phyloP scores from a whole-genome alignment of 2,888 invertebrate species.

The Thalpophila matura region DNA sequence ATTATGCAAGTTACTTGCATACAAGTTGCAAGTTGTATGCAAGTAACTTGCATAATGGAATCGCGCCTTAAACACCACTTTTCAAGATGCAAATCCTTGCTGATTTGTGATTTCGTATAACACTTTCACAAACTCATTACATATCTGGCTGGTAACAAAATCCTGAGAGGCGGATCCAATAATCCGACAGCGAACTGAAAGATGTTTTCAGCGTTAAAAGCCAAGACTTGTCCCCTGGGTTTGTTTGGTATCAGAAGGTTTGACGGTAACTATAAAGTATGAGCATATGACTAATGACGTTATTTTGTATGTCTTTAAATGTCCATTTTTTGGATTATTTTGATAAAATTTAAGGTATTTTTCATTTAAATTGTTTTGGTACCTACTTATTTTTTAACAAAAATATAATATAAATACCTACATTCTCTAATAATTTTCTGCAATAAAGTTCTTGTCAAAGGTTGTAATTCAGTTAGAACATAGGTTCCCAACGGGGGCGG shows the following conservation, averaged over 20 bases:
- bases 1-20: too few species aligned
- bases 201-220: constrained; percentile 58
- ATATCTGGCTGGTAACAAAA: constrained; percentile 32
- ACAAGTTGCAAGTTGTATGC: too few species aligned
- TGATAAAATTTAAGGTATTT: not conserved
- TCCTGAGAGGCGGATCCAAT: constrained; percentile 51
- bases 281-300: not conserved
- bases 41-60: too few species aligned
- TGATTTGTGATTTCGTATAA: constrained; percentile 18
- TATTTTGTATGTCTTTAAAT: not conserved
- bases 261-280: constrained; percentile 11
- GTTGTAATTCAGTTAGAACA: too few species aligned
- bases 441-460: too few species aligned
- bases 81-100: not conserved
- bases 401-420: too few species aligned
- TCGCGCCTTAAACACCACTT: too few species aligned
- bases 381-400: too few species aligned
- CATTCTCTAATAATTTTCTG: too few species aligned
- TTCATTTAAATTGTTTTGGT: too few species aligned
- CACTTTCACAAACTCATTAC: constrained; percentile 26
- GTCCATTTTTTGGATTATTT: too few species aligned
- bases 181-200: constrained; percentile 62
- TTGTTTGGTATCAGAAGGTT: constrained; percentile 47
- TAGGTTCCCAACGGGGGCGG: too few species aligned
- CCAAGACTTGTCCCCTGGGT: constrained; percentile 50